phyloP scores from a whole-genome alignment of 2,797 vertebrate genomes.

The Myripristis jacobus region DNA sequence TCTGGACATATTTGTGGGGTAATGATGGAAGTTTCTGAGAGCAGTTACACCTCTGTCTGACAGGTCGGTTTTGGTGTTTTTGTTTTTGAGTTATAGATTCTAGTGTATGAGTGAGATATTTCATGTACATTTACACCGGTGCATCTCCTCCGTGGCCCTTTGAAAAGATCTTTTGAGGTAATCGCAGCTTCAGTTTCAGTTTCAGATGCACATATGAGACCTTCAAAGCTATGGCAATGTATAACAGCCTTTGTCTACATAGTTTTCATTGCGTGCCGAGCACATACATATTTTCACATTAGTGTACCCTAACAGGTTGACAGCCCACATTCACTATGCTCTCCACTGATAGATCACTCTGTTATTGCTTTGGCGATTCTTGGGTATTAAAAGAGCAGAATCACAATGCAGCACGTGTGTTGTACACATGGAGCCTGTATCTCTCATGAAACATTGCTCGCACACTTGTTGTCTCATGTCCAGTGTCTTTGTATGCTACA shows the following conservation, averaged over 20 bases:
- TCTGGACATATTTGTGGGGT: neutral
- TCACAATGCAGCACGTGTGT: constrained; percentile 35
- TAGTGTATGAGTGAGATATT: constrained; percentile 38
- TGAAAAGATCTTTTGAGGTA: constrained; percentile 71
- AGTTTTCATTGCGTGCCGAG: constrained; percentile 49
- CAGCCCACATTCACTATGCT: constrained; percentile 13
- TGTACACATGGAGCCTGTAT: neutral
- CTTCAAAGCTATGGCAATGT: constrained; percentile 50
- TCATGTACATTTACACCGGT: constrained; percentile 19
- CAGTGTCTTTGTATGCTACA: constrained; percentile 60
- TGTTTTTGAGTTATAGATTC: constrained; percentile 27
- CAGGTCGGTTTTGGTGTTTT: neutral
- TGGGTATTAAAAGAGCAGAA: constrained; percentile 39
- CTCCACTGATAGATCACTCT: constrained; percentile 13
- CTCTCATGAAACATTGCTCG: constrained; percentile 36
- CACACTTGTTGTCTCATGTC: constrained; percentile 26
- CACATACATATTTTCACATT: constrained; percentile 30
- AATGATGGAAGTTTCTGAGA: neutral
- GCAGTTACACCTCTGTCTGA: constrained; percentile 8
- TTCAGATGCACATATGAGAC: constrained; percentile 36
- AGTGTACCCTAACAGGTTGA: constrained; percentile 11
- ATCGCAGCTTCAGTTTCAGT: constrained; percentile 55
- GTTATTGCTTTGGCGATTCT: constrained; percentile 79
- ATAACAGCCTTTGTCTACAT: constrained; percentile 73
- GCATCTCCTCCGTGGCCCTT: constrained; percentile 42